These are phyloP conservation scores for Micromys minutus DNA, from an alignment of 2,113 vertebrate genomes.

Conservation along the genomic window DNA sequence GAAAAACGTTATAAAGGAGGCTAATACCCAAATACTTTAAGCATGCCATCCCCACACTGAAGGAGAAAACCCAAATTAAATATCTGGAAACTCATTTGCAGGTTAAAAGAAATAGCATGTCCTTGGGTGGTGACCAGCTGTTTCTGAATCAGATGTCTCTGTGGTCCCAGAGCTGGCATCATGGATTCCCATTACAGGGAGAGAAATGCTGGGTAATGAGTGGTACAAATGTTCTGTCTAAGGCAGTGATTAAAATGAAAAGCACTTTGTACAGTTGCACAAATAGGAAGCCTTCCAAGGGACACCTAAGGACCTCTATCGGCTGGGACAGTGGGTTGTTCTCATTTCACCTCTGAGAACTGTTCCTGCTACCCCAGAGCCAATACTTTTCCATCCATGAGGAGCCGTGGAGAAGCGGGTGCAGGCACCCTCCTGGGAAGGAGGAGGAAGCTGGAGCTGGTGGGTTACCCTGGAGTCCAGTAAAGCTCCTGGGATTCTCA, in stretches of 20 bases:
- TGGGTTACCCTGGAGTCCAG: background rate
- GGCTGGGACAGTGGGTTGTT: background rate
- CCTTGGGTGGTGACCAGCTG: background rate
- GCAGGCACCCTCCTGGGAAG: background rate
- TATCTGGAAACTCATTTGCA: background rate
- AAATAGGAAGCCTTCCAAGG: background rate
- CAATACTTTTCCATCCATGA: background rate
- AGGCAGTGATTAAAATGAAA: background rate
- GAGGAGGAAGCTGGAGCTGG: background rate
- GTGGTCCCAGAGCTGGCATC: background rate
- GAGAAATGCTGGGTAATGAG: background rate
- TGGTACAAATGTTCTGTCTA: background rate
- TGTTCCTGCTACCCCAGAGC: background rate
- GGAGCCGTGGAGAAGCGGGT: background rate
- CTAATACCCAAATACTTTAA: background rate
- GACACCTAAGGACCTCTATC: background rate
- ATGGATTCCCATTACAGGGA: background rate
- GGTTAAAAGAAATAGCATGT: background rate
- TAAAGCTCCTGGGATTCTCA: background rate
- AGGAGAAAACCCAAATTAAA: background rate
- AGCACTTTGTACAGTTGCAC: background rate
- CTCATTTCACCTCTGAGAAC: background rate
- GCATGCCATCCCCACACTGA: background rate
- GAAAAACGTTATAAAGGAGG: too few species aligned
- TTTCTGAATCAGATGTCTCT: slow-evolving; percentile 16